Base-by-base conservation (phyloP, 2,888 invertebrate species). In the Gortyna flavago region DNA sequence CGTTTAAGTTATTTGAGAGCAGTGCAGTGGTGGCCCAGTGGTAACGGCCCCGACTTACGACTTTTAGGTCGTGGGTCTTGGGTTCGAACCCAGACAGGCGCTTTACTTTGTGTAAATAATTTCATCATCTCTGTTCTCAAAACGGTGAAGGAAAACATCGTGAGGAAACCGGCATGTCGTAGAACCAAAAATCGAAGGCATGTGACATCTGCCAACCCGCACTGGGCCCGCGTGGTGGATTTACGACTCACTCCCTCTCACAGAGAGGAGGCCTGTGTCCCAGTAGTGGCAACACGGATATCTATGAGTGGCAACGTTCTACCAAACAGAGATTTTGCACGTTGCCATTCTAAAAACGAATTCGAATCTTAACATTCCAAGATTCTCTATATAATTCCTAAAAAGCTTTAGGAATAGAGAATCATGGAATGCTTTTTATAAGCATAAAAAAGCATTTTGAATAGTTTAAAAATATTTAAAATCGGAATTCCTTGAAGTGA, bases 381-480 rank as follows among this genome's bases (percentile, higher is more conserved):
- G 9, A 25, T 41, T 41, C 9, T 25, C 11, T 65, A 32, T n/a
- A n/a, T n/a, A n/a, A n/a, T 59, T 16, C 7, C 44, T 65, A 9
- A 35, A 35, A 35, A 35, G 35, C 35, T 5, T n/a, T n/a, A n/a
- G n/a, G n/a, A n/a, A n/a, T n/a, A n/a, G n/a, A n/a, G n/a, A n/a
- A n/a, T n/a, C n/a, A n/a, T n/a, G n/a, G n/a, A n/a, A n/a, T n/a
- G n/a, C n/a, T n/a, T n/a, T n/a, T n/a, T n/a, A n/a, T n/a, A n/a
- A n/a, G n/a, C n/a, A n/a, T 21, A 35, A 35, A 68, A 68, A 57
- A 35, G 25, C 9, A 18, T 25, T 32, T 51, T 4, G 16, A 6
- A 38, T 51, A 73, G 9, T 74, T 41, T 25, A 32, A 61, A 79
- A 51, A 51, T 54, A 11, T 80, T 71, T 41, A 48, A 77, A 77